A percentile compares a stretch with the other conserved stretches of the same genome.
These are phyloP conservation scores for Thamnophis elegans DNA, from an alignment of 2,797 vertebrate species.

Conservation along the genomic window DNA sequence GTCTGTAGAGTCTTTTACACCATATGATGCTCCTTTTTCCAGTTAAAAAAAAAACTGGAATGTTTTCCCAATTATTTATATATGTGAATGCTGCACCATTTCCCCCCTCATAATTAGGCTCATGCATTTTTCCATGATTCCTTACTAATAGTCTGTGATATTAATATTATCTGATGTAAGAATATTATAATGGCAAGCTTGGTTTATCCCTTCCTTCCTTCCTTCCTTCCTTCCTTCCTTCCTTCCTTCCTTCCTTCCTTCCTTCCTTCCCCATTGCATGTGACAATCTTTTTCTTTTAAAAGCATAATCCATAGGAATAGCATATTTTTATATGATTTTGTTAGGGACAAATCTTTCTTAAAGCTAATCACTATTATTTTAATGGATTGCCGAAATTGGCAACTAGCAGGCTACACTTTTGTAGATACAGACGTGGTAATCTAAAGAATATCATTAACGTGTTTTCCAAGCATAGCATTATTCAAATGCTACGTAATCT, in stretches of 20 bases:
- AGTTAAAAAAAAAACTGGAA: not conserved
- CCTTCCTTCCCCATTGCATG: not conserved
- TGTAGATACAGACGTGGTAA: not conserved
- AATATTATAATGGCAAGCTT: not conserved
- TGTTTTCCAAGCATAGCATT: not conserved
- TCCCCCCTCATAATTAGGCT: constrained; percentile 20
- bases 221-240: not conserved
- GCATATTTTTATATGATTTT: constrained; percentile 1
- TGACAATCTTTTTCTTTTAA: constrained; percentile 16
- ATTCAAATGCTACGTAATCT: not conserved
- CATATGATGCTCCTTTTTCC: not conserved
- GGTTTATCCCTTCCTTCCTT: not conserved
- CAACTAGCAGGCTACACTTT: not conserved
- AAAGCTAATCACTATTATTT: constrained; percentile 8
- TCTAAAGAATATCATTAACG: not conserved
- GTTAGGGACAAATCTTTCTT: constrained; percentile 22
- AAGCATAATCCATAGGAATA: constrained; percentile 26
- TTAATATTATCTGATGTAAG: not conserved
- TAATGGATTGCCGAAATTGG: constrained; percentile 13
- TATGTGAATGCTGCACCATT: constrained; percentile 8
- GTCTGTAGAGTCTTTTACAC: constrained; percentile 8
- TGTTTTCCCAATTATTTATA: constrained; percentile 13
- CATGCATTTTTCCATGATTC: constrained; percentile 1
- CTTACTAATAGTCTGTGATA: constrained; percentile 8
- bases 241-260: not conserved